A percentile compares a stretch with the other conserved stretches of the same genome.
These are phyloP conservation scores for Cataglyphis cursor DNA, from an alignment of 2,888 invertebrate genomes.

Conservation along the genomic window DNA sequence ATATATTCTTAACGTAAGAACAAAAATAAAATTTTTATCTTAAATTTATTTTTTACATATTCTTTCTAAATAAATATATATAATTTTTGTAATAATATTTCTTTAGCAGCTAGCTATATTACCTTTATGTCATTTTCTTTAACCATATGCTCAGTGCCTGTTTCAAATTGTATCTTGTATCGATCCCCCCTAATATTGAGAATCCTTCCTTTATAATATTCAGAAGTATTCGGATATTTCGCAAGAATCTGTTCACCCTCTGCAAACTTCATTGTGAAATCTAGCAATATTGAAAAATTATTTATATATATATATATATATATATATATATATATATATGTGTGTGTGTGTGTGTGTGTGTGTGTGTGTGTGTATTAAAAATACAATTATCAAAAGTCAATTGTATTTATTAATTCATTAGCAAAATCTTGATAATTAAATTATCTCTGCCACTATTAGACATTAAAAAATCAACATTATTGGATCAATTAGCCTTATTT, in stretches of 20 bases:
- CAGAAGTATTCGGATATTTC: slow-evolving; percentile 76
- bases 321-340: too few relatives aligned
- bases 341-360: too few relatives aligned
- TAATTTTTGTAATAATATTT: background rate
- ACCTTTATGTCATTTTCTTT: slow-evolving; percentile 79
- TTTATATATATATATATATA: background rate
- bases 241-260: slow-evolving; percentile 83
- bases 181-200: slow-evolving; percentile 75
- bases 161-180: slow-evolving; percentile 80
- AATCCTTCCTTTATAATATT: slow-evolving; percentile 79
- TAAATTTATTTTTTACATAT: background rate
- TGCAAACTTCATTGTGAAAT: slow-evolving; percentile 75
- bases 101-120: slow-evolving; percentile 23
- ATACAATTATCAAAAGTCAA: background rate
- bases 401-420: slow-evolving; percentile 31
- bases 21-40: background rate
- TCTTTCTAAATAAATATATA: background rate
- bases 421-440: background rate
- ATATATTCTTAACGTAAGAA: background rate
- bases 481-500: background rate
- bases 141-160: slow-evolving; percentile 79
- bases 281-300: slow-evolving; percentile 24
- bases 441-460: background rate
- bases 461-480: background rate
- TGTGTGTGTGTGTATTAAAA: background rate